Evolutionary conservation across 2,888 invertebrate genomes (phyloP).

Genomic region (Blomia tropicalis): DNA sequence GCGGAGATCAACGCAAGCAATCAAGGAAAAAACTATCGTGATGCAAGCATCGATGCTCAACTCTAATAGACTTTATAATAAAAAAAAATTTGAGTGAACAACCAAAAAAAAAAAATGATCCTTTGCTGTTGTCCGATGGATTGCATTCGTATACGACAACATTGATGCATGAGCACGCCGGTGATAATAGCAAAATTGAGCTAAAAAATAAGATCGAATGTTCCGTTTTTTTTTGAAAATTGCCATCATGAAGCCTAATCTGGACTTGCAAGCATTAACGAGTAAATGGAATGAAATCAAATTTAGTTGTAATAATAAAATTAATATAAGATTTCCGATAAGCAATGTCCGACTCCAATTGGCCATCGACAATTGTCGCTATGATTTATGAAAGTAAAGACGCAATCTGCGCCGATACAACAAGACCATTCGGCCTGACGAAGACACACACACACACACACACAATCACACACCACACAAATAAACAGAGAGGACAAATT

Average conservation of each 20-base stretch:
- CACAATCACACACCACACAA: too few species aligned
- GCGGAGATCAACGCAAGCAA: not conserved
- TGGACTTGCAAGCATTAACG: slow-evolving; percentile 2
- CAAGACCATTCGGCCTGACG: too few species aligned
- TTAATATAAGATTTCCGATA: not conserved
- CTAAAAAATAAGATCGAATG: too few species aligned
- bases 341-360: not conserved
- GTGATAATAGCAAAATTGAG: too few species aligned
- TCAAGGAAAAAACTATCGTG: not conserved
- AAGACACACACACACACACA: too few species aligned
- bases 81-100: too few species aligned
- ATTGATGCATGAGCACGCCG: not conserved
- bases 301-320: slow-evolving; percentile 13
- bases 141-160: not conserved
- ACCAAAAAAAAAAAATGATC: not conserved
- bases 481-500: not conserved
- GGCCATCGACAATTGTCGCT: not conserved
- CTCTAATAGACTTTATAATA: not conserved
- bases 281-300: slow-evolving; percentile 13
- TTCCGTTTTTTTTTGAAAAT: too few species aligned
- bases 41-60: not conserved
- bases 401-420: too few species aligned
- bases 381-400: not conserved
- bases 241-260: not conserved
- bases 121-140: not conserved